Conservation (phyloP, 1,140 invertebrate species). For the Achatina immaculata region DNA sequence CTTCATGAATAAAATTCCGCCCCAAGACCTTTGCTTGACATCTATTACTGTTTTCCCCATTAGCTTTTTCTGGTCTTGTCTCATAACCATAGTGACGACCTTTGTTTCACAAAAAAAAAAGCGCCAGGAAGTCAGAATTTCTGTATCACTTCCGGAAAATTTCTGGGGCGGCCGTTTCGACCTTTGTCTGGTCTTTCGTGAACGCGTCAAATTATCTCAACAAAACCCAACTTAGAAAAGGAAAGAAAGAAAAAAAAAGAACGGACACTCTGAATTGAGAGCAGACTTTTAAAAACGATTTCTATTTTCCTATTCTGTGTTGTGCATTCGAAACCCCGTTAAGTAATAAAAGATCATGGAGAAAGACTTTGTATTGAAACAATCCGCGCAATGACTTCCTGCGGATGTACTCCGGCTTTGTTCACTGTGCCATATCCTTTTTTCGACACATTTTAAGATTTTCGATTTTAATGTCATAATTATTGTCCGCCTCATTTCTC, state of each 20-base stretch:
- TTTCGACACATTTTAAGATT: background rate
- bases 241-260: background rate
- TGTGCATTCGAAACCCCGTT: background rate
- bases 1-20: background rate
- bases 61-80: background rate
- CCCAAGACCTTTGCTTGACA: background rate
- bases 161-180: background rate
- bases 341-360: constrained; percentile 4
- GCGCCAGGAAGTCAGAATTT: background rate
- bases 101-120: background rate
- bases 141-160: constrained; percentile 9
- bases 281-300: background rate
- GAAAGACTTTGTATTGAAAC: background rate
- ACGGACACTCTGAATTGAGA: background rate
- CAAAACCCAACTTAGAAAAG: background rate
- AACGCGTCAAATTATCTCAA: background rate
- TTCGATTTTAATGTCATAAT: constrained; percentile 9
- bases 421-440: background rate
- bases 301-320: background rate
- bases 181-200: background rate
- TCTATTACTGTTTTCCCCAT: background rate
- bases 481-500: constrained; percentile 11
- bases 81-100: background rate
- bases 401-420: background rate
- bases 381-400: constrained; percentile 1